Evolutionary conservation across 2,797 vertebrate species (phyloP).

Genomic region (Alca torda): DNA sequence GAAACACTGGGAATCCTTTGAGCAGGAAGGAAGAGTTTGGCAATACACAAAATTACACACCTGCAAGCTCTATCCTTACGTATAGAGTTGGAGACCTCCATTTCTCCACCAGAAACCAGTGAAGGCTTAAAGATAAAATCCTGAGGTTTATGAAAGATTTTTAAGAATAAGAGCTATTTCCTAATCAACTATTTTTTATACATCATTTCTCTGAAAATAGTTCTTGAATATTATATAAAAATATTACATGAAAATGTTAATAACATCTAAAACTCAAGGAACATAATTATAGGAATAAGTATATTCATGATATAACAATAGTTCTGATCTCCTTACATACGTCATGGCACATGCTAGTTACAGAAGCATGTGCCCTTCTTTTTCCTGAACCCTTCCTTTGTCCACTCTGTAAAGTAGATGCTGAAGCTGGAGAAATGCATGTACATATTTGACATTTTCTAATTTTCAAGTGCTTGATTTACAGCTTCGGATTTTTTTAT

Average conservation of each 20-base stretch:
- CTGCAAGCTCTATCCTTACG: neutral
- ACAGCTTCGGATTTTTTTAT: neutral
- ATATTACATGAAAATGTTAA: neutral
- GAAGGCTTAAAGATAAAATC: neutral
- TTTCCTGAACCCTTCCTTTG: neutral
- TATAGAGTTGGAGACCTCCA: neutral
- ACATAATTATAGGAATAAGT: neutral
- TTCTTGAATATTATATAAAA: neutral
- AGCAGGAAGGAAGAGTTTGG: neutral
- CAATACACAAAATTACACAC: neutral
- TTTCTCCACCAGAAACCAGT: neutral
- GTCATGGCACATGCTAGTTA: neutral
- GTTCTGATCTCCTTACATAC: neutral
- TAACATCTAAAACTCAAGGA: neutral
- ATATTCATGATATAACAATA: neutral
- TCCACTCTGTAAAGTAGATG: neutral
- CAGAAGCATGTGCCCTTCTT: neutral
- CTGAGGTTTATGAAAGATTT: neutral
- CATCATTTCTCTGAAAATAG: neutral
- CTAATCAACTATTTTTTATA: neutral
- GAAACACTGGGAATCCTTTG: neutral
- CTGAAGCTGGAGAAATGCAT: neutral
- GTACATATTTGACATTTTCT: neutral
- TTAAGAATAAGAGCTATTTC: neutral
- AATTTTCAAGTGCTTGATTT: neutral